Base-by-base conservation (phyloP, 2,888 invertebrate species). In the Cephus runcator region DNA sequence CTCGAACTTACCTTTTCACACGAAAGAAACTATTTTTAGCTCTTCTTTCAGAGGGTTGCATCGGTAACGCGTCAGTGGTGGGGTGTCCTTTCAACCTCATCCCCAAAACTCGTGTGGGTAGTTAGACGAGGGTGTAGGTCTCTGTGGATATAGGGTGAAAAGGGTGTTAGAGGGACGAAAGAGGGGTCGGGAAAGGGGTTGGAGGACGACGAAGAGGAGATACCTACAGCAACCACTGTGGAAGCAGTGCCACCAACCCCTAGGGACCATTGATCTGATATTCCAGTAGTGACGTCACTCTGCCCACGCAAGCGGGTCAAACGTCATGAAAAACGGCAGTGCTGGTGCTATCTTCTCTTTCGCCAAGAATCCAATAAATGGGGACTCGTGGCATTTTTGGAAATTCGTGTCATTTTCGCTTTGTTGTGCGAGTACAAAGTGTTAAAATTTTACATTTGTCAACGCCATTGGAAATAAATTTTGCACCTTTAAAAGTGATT, bases 221-320 rank as follows among this genome's bases (percentile, higher is more conserved):
- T 56, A 56, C 56, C 56, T 56, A 23, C 6, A 23, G 56, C 56
- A 56, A 56, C 23, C 56, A 56, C 56, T 31, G 11, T 71, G 71
- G 71, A 81, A 83, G 79, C 84, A 77, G 81, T 84, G 83, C 81
- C 83, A 82, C 79, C 86, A 86, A 83, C 84, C 83, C 85, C 83
- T 79, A 83, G 85, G 83, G 87, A 88, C 87, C 88, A 89, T 89
- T 88, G 88, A 89, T 89, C 88, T 87, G 88, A 87, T 86, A 86
- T 86, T 85, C 83, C 82, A 81, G 81, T 80, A 69, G 81, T 88
- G 88, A 88, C 88, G 88, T 88, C 88, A 88, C 81, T 36, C 71
- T 80, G 81, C 82, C 82, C 85, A 82, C 81, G 81, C 81, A 88
- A 88, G 79, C 86, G 84, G 87, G 88, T 87, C 87, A 84, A 85